Conservation (phyloP, 2,113 vertebrate species). For the Datnioides undecimradiatus region DNA sequence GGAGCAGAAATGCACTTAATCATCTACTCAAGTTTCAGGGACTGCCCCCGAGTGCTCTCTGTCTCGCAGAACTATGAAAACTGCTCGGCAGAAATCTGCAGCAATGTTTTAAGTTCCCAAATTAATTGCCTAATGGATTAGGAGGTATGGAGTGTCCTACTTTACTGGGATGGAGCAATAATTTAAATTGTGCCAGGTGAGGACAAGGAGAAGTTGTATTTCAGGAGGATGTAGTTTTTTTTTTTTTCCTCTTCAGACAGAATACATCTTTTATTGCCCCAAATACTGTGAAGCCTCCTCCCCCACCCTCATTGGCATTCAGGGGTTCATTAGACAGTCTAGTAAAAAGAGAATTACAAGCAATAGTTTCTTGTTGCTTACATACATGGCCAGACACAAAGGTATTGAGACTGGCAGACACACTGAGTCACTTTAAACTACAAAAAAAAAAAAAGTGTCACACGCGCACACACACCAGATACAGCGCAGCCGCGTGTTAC, state of each 20-base stretch:
- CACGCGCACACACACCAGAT: slow-evolving; percentile 14
- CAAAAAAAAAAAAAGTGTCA: slow-evolving; percentile 25
- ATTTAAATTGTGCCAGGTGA: slow-evolving; percentile 83
- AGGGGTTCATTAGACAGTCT: slow-evolving; percentile 73
- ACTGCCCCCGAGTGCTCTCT: slow-evolving; percentile 79
- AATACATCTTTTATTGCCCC: slow-evolving; percentile 76
- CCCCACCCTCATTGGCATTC: slow-evolving; percentile 71
- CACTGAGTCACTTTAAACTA: neutral
- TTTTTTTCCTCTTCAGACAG: slow-evolving; percentile 53
- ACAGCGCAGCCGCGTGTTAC: slow-evolving; percentile 21
- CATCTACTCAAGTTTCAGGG: slow-evolving; percentile 82
- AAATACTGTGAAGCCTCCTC: slow-evolving; percentile 58
- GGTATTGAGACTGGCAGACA: slow-evolving; percentile 24
- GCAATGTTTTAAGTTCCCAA: slow-evolving; percentile 75
- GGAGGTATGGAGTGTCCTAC: slow-evolving; percentile 77
- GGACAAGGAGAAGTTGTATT: slow-evolving; percentile 79
- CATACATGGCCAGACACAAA: slow-evolving; percentile 35
- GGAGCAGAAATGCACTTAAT: slow-evolving; percentile 84
- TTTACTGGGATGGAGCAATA: slow-evolving; percentile 74
- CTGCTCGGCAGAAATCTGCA: slow-evolving; percentile 74
- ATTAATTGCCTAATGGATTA: slow-evolving; percentile 84
- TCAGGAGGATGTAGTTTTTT: slow-evolving; percentile 60
- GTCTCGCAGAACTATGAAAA: slow-evolving; percentile 70
- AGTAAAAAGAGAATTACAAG: slow-evolving; percentile 58
- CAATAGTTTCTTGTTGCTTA: slow-evolving; percentile 41